A percentile compares a stretch with the other conserved stretches of the same genome.
phyloP scores from a whole-genome alignment of 1,140 invertebrate genomes.

The Drosophila lowei region DNA sequence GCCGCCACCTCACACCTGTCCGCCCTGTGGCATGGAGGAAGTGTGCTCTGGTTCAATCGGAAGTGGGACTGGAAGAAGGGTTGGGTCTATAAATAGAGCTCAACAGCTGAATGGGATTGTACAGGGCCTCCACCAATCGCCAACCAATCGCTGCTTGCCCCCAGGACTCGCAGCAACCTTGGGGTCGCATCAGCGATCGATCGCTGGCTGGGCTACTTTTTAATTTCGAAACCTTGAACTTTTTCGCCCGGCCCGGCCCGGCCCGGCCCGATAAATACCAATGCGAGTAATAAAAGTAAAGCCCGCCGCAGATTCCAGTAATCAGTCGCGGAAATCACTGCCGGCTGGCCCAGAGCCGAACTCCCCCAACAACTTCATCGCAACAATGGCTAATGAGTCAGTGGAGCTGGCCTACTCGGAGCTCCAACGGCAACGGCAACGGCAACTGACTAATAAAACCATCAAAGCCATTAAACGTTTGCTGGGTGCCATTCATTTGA shows the following conservation, averaged over 20 bases:
- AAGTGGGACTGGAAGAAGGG: constrained; percentile 31
- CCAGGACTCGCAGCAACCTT: constrained; percentile 42
- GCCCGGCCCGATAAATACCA: constrained; percentile 48
- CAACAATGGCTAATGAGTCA: constrained; percentile 79
- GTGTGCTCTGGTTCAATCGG: constrained; percentile 21
- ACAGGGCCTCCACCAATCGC: constrained; percentile 21
- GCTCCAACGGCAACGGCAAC: no score
- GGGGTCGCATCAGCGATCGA: constrained; percentile 36
- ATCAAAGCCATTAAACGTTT: constrained; percentile 79
- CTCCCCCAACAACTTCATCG: constrained; percentile 72
- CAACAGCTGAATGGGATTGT: no score
- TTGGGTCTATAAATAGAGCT: constrained; percentile 26
- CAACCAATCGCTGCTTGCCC: constrained; percentile 27
- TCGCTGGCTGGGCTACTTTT: constrained; percentile 68
- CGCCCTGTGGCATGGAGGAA: background rate
- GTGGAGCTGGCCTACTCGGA: constrained; percentile 33
- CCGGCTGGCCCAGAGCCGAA: constrained; percentile 49
- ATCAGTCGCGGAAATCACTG: constrained; percentile 66
- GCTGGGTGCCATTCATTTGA: constrained; percentile 79
- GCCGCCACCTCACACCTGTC: constrained; percentile 54
- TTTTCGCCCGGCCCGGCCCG: constrained; percentile 30
- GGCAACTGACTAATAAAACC: constrained; percentile 75
- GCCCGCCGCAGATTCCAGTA: constrained; percentile 64
- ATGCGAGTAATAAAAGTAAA: constrained; percentile 59
- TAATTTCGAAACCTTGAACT: constrained; percentile 78